phyloP scores from a whole-genome alignment of 2,888 invertebrate species.

The Agrotis clavis region DNA sequence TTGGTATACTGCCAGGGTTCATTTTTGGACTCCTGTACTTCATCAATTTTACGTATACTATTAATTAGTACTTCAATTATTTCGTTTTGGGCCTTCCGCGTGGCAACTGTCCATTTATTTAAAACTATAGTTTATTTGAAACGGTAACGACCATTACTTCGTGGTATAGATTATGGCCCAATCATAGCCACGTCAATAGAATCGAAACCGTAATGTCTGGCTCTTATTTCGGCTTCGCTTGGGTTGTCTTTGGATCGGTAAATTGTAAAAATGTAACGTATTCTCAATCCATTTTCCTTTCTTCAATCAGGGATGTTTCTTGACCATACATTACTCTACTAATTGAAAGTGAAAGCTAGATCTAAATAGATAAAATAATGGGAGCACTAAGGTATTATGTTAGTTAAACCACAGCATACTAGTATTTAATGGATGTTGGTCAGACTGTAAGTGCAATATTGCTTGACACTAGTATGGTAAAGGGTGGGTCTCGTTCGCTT shows the following conservation, averaged over 20 bases:
- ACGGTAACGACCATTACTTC: conserved; percentile 11
- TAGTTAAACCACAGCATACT: background rate
- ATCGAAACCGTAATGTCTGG: too few relatives aligned
- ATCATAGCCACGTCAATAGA: background rate
- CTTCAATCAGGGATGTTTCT: too few relatives aligned
- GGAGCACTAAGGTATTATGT: background rate
- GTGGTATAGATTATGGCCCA: conserved; percentile 8
- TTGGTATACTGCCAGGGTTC: conserved; percentile 6
- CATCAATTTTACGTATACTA: background rate
- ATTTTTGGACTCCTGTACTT: background rate
- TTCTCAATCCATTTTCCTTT: background rate
- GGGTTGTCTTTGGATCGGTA: too few relatives aligned
- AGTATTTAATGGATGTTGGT: background rate
- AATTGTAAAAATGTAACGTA: background rate
- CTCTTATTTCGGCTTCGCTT: background rate
- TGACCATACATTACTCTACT: too few relatives aligned
- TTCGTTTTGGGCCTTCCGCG: conserved; percentile 11
- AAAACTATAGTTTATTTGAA: conserved; percentile 2
- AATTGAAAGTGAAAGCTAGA: too few relatives aligned
- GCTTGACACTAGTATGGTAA: background rate
- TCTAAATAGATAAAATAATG: too few relatives aligned
- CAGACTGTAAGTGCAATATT: background rate
- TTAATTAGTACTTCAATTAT: background rate
- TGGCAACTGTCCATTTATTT: conserved; percentile 15
- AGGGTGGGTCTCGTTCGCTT: background rate